Conservation (phyloP, 2,113 vertebrate genomes). For the Electrona antarctica region DNA sequence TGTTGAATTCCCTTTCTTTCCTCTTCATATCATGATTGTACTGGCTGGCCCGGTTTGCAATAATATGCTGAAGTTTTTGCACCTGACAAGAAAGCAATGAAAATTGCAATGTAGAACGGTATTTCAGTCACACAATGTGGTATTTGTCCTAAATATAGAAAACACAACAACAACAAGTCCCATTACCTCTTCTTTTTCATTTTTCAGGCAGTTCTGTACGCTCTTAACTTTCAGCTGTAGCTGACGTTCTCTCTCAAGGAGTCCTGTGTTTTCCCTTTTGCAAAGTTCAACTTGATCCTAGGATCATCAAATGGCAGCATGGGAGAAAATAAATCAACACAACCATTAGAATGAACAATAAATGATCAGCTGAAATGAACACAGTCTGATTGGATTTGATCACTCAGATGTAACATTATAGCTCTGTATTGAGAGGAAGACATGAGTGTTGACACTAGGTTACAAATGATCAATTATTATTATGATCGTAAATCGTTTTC, state of each 20-base stretch:
- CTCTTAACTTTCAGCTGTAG: constrained; percentile 89
- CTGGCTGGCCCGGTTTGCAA: constrained; percentile 92
- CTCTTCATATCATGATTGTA: constrained; percentile 98
- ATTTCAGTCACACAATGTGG: background rate
- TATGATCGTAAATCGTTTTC: background rate
- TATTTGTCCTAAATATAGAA: background rate
- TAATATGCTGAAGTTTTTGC: constrained; percentile 92
- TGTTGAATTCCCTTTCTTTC: constrained; percentile 94
- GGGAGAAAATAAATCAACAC: constrained; percentile 5
- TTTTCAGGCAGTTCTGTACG: constrained; percentile 91
- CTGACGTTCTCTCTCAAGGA: constrained; percentile 91
- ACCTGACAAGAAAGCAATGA: constrained; percentile 75
- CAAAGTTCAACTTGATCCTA: constrained; percentile 91
- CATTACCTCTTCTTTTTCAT: constrained; percentile 94
- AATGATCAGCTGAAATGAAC: too few relatives aligned
- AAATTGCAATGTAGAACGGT: background rate
- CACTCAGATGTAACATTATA: too few relatives aligned
- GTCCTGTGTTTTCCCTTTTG: constrained; percentile 88
- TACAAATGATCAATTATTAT: background rate
- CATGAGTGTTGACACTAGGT: background rate
- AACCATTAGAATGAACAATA: background rate
- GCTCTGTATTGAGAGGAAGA: background rate
- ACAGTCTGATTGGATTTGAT: too few relatives aligned
- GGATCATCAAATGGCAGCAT: constrained; percentile 22
- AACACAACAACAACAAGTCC: too few relatives aligned